Conservation (phyloP, 2,888 invertebrate genomes). For the Pocota personata region DNA sequence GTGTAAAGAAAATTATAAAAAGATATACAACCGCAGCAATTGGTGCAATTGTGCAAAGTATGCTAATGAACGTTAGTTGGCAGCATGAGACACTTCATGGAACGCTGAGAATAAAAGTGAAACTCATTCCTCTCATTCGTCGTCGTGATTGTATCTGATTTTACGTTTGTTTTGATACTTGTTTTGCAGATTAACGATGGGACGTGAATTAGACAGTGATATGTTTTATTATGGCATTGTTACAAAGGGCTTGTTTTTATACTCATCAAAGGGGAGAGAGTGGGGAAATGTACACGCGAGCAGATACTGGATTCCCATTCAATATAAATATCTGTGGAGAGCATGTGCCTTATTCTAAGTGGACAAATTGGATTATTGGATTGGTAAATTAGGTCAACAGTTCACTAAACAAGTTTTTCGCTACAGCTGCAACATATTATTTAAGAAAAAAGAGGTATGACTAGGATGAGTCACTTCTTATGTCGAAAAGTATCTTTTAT, state of each 20-base stretch:
- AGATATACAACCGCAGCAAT: conserved; percentile 38
- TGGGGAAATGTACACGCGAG: too few species aligned
- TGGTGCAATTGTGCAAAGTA: conserved; percentile 65
- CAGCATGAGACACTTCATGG: conserved; percentile 61
- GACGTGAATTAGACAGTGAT: conserved; percentile 51
- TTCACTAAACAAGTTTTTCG: not conserved
- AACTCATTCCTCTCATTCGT: conserved; percentile 44
- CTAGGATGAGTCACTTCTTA: conserved; percentile 19
- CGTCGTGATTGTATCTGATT: not conserved
- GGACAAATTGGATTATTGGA: conserved; percentile 20
- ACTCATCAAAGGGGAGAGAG: not conserved
- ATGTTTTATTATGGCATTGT: conserved; percentile 54
- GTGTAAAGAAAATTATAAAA: conserved; percentile 21
- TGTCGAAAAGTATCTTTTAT: not conserved
- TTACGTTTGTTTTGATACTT: conserved; percentile 29
- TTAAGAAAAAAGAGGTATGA: not conserved
- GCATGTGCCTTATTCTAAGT: conserved; percentile 6
- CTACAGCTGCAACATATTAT: not conserved
- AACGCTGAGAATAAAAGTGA: conserved; percentile 69
- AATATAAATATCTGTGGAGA: not conserved
- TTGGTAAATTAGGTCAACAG: conserved; percentile 38
- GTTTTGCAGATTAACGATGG: conserved; percentile 52
- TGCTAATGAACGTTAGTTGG: conserved; percentile 54
- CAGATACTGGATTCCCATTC: not conserved
- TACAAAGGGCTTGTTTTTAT: conserved; percentile 23